Percentiles rank a stretch among this genome's conserved stretches.
Evolutionary conservation across 2,888 invertebrate genomes (phyloP).

Genomic region (Muschampia plurimacula): DNA sequence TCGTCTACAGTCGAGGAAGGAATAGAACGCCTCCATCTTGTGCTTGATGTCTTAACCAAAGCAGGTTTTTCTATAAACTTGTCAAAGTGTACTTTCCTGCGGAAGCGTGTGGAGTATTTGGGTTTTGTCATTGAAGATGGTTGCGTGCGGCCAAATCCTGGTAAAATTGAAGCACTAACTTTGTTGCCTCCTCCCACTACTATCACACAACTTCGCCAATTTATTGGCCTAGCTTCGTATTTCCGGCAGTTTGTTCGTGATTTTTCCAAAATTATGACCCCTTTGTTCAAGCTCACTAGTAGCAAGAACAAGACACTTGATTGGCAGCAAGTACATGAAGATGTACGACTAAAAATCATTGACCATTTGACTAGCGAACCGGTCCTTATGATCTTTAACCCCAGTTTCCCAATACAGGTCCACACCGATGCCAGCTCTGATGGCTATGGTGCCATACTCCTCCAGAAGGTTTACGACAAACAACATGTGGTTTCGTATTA

Average conservation of each 20-base stretch:
- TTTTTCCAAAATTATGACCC: slow-evolving; percentile 1
- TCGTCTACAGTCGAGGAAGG: slow-evolving; percentile 10
- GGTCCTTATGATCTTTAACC: no score
- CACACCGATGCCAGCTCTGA: slow-evolving; percentile 47
- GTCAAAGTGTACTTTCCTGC: slow-evolving; percentile 47
- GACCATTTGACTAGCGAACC: no score
- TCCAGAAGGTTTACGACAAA: slow-evolving; percentile 16
- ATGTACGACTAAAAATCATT: no score
- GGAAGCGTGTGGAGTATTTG: slow-evolving; percentile 42
- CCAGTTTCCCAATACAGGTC: slow-evolving; percentile 4
- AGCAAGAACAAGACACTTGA: not conserved
- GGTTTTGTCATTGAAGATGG: slow-evolving; percentile 44
- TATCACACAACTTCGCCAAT: no score
- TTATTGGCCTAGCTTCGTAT: not conserved
- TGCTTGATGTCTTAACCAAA: not conserved
- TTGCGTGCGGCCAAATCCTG: slow-evolving; percentile 44
- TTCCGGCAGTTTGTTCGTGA: not conserved
- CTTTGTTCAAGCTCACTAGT: not conserved
- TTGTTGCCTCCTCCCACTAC: no score
- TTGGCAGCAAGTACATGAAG: not conserved
- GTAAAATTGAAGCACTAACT: no score
- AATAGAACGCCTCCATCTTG: slow-evolving; percentile 1
- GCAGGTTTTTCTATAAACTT: slow-evolving; percentile 44
- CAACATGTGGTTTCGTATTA: slow-evolving; percentile 39
- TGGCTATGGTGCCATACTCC: slow-evolving; percentile 43